phyloP scores from a whole-genome alignment of 2,113 vertebrate species.

The Oncorhynchus nerka region DNA sequence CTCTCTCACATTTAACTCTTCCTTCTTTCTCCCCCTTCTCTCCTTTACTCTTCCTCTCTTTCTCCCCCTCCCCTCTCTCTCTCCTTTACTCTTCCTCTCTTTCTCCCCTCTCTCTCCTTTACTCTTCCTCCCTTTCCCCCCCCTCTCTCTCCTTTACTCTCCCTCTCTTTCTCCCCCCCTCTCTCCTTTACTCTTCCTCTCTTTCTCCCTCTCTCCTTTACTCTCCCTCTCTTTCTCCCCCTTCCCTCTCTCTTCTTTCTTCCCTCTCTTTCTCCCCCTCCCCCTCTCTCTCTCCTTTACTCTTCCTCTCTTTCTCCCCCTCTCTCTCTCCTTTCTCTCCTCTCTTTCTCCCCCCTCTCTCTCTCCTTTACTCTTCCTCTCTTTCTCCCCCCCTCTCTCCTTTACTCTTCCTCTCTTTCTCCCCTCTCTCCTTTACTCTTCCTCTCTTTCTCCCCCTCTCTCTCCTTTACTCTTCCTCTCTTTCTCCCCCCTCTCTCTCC shows the following conservation, averaged over 20 bases:
- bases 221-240: accelerated
- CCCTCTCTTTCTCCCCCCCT: too few relatives aligned
- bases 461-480: accelerated
- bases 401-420: too few relatives aligned
- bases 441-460: too few relatives aligned
- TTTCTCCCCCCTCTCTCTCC: accelerated
- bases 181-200: accelerated
- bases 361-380: accelerated
- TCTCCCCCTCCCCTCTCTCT: accelerated
- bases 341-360: accelerated
- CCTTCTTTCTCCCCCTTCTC: accelerated
- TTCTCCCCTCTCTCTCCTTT: accelerated
- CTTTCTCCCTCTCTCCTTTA: accelerated
- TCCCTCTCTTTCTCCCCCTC: accelerated
- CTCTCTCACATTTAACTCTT: accelerated
- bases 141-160: too few relatives aligned
- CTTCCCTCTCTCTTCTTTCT: accelerated
- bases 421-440: too few relatives aligned
- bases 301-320: accelerated
- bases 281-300: accelerated
- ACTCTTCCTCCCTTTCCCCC: accelerated
- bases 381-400: accelerated
- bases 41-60: accelerated
- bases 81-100: accelerated
- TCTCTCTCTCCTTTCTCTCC: too few relatives aligned